phyloP scores from a whole-genome alignment of 2,888 invertebrate genomes.

The Thera britannica region DNA sequence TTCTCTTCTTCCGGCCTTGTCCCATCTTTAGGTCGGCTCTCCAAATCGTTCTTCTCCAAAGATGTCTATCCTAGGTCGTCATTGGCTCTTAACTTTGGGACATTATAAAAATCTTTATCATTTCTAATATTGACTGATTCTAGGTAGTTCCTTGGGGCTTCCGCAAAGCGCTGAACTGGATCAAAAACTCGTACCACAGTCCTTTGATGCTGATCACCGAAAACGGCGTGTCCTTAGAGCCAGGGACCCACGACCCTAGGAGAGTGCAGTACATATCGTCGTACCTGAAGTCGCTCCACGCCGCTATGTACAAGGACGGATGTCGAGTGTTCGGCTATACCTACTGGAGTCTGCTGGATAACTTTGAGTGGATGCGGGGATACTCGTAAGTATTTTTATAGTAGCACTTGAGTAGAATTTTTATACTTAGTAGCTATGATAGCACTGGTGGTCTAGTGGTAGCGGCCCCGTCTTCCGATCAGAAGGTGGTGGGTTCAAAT shows the following conservation, averaged over 20 bases:
- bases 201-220: conserved; percentile 85
- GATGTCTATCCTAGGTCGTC: too few relatives aligned
- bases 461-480: too few relatives aligned
- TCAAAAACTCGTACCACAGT: conserved; percentile 84
- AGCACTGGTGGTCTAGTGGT: too few relatives aligned
- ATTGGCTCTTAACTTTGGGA: too few relatives aligned
- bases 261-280: conserved; percentile 82
- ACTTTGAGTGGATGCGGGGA: conserved; percentile 92
- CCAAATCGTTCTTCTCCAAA: too few relatives aligned
- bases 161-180: conserved; percentile 86
- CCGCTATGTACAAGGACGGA: conserved; percentile 81
- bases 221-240: conserved; percentile 84
- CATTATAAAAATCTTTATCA: too few relatives aligned
- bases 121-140: not conserved
- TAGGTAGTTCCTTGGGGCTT: conserved; percentile 88
- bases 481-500: too few relatives aligned
- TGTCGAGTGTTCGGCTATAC: conserved; percentile 88
- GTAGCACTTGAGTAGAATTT: not conserved
- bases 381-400: conserved; percentile 81
- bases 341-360: conserved; percentile 92
- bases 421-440: too few relatives aligned
- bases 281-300: conserved; percentile 74
- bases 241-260: conserved; percentile 70
- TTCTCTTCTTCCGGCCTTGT: too few relatives aligned
- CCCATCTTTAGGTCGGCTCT: too few relatives aligned